Base-by-base conservation (phyloP, 37 sponge, comb jelly and placozoan genomes). In the Geodia barretti region DNA sequence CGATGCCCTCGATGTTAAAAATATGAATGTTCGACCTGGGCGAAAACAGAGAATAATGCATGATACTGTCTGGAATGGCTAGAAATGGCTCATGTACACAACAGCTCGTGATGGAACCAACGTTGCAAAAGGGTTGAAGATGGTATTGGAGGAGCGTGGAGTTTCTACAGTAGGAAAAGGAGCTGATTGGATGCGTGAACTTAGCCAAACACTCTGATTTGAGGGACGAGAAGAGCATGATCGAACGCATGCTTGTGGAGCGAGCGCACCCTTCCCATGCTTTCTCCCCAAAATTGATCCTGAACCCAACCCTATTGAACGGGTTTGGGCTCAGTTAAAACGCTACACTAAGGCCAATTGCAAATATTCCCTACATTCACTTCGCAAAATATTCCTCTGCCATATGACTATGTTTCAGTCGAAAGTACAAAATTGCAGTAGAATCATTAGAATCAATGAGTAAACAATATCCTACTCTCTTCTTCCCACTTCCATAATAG, bases 251-350 rank as follows among this genome's bases (percentile, higher is more conserved):
- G 33, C 14, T 74, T 7, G 34, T 74, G 3, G 5, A 74, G 33
- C 40, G 28, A 60, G 75, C 59, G 17, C 54, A 47, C n/a, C n/a
- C 42, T 14, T 74, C 21, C 75, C 75, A 8, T 19, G 17, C 17
- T 74, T 74, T 31, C 59, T 74, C 5, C 75, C 75, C 4, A 74
- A 74, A 43, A 42, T 74, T 43, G 59, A 74, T 30, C 75, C 75
- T 23, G 73, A 74, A 74, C 28, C 42, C 3, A 74, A 74, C 34
- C 75, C 75, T 14, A 74, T 74, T 60, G 75, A 74, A 28, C 4
- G 75, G 14, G 75, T 74, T 8, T 74, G 75, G 75, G 75, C 75
- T 43, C 75, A 74, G 31, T 20, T 74, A 19, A 74, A 74, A 23
- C 36, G 70, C 3, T 70, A 70, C 39, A 70, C 70, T 8, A 70